Evolutionary conservation across 2,113 vertebrate species (phyloP).

Genomic region (Perca flavescens): DNA sequence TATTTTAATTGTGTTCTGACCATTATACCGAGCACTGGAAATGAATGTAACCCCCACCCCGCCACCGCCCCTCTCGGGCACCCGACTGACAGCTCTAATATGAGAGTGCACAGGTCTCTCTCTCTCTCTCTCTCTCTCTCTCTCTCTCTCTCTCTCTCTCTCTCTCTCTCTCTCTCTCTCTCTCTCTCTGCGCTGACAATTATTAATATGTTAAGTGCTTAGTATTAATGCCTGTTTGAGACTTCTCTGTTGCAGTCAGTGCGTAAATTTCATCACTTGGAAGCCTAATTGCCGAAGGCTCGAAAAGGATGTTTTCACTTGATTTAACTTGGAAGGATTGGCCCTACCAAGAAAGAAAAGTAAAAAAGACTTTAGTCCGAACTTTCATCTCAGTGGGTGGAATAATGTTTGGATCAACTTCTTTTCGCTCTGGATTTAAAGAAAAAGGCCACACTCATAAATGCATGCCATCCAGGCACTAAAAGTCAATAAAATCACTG

Average conservation of each 20-base stretch:
- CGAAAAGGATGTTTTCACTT: conserved; percentile 56
- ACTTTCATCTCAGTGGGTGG: conserved; percentile 33
- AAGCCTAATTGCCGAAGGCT: conserved; percentile 55
- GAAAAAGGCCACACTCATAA: conserved; percentile 39
- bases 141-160: neutral
- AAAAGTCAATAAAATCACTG: conserved; percentile 55
- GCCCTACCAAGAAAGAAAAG: neutral
- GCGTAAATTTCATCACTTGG: conserved; percentile 60
- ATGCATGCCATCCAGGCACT: conserved; percentile 48
- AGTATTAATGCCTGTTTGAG: conserved; percentile 67
- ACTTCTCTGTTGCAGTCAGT: conserved; percentile 51
- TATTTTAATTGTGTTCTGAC: conserved; percentile 80
- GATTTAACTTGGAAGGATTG: conserved; percentile 38
- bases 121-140: neutral
- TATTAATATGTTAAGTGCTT: conserved; percentile 76
- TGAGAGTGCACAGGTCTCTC: conserved; percentile 40
- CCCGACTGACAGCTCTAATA: conserved; percentile 66
- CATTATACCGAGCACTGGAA: conserved; percentile 61
- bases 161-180: neutral
- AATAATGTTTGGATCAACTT: conserved; percentile 40
- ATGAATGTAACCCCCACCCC: conserved; percentile 61
- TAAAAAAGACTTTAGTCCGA: conserved; percentile 1
- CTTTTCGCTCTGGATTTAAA: conserved; percentile 11
- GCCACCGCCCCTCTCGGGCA: conserved; percentile 58
- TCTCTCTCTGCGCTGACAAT: conserved; percentile 64